phyloP scores from a whole-genome alignment of 2,113 vertebrate species.

The Malurus cyaneus region DNA sequence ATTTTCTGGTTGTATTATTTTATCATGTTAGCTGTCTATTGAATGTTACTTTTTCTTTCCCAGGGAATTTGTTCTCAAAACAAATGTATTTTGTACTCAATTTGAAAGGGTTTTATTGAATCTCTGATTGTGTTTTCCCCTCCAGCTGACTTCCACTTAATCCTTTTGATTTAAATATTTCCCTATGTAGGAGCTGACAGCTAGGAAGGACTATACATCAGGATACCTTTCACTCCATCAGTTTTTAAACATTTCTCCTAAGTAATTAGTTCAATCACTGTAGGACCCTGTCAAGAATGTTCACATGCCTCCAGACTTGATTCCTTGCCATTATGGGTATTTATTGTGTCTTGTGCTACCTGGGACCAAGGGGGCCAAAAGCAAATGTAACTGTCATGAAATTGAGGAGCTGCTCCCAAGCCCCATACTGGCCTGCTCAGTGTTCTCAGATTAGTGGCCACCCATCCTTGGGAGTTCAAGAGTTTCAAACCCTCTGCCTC shows the following conservation, averaged over 20 bases:
- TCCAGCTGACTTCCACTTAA: constrained; percentile 6
- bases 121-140: neutral
- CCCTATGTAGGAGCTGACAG: neutral
- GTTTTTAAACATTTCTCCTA: neutral
- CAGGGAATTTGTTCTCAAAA: constrained; percentile 9
- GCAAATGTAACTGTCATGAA: neutral
- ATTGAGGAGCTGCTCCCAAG: neutral
- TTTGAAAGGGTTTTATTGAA: neutral
- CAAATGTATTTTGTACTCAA: neutral
- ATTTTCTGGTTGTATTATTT: constrained; percentile 45
- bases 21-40: neutral
- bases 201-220: neutral
- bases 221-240: neutral
- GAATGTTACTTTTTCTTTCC: constrained; percentile 16
- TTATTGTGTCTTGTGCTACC: neutral
- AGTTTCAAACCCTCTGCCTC: neutral
- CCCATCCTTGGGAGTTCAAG: neutral
- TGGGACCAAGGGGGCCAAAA: neutral
- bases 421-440: neutral
- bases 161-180: neutral
- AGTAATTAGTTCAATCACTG: neutral
- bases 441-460: neutral
- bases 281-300: neutral
- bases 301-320: neutral
- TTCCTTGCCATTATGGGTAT: neutral